phyloP scores from a whole-genome alignment of 2,888 invertebrate genomes.

The Eledona agricola region DNA sequence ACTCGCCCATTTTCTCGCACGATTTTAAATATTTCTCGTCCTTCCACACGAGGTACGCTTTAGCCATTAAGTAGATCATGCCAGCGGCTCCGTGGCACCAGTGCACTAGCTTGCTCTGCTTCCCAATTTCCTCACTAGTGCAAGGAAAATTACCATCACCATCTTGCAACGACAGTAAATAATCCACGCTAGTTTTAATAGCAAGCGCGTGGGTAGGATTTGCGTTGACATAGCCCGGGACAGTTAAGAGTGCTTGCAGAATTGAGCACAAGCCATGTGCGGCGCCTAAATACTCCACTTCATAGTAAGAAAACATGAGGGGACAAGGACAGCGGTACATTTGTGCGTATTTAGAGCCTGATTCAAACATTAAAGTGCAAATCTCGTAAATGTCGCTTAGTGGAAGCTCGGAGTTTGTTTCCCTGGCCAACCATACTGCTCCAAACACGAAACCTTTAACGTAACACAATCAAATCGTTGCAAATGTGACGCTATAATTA shows the following conservation, averaged over 20 bases:
- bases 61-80: conserved; percentile 80
- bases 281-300: conserved; percentile 75
- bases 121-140: conserved; percentile 74
- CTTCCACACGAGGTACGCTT: conserved; percentile 78
- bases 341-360: conserved; percentile 75
- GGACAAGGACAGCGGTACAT: conserved; percentile 69
- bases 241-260: conserved; percentile 71
- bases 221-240: conserved; percentile 66
- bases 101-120: conserved; percentile 77
- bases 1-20: conserved; percentile 74
- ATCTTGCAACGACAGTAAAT: conserved; percentile 72
- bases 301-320: conserved; percentile 81
- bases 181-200: conserved; percentile 74
- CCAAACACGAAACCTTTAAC: conserved; percentile 75
- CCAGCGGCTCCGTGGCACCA: conserved; percentile 94
- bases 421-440: conserved; percentile 74
- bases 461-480: too few species aligned
- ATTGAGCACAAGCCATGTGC: conserved; percentile 75
- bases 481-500: too few species aligned
- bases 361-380: conserved; percentile 73
- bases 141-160: conserved; percentile 68
- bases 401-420: conserved; percentile 64
- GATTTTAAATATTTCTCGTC: conserved; percentile 77
- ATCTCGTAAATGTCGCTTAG: conserved; percentile 66
- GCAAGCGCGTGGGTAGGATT: conserved; percentile 67